A percentile compares a stretch with the other conserved stretches of the same genome.
phyloP scores from a whole-genome alignment of 2,888 invertebrate species.

The Drosophila monieri region DNA sequence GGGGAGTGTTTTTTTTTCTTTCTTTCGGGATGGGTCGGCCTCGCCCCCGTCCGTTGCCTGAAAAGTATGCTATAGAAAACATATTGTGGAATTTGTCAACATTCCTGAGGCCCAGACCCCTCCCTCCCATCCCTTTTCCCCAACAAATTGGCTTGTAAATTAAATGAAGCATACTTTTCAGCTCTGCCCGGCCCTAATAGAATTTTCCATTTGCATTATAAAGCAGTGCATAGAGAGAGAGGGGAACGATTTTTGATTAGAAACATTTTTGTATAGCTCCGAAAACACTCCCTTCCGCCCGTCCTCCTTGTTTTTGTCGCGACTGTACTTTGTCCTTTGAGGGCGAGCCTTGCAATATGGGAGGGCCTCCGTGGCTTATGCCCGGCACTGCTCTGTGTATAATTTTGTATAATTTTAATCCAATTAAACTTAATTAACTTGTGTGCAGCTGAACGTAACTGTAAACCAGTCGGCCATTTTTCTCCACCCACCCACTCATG shows the following conservation, averaged over 20 bases:
- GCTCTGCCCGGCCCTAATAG: constrained; percentile 47
- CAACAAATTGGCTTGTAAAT: constrained; percentile 62
- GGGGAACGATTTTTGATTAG: constrained; percentile 50
- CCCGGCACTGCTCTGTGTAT: constrained; percentile 19
- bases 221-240: constrained; percentile 50
- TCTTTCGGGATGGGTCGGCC: background rate
- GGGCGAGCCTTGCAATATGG: background rate
- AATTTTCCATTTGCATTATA: constrained; percentile 58
- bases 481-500: background rate
- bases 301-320: background rate
- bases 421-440: constrained; percentile 80
- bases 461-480: constrained; percentile 49
- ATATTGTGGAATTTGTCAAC: constrained; percentile 52
- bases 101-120: constrained; percentile 18
- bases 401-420: constrained; percentile 71
- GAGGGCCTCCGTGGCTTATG: background rate
- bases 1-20: constrained; percentile 65
- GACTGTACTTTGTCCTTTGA: background rate
- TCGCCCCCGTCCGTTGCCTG: no score
- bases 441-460: constrained; percentile 47
- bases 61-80: constrained; percentile 30
- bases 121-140: background rate
- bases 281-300: background rate
- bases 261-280: constrained; percentile 4
- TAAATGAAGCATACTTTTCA: constrained; percentile 48